Evolutionary conservation across 2,888 invertebrate species (phyloP).

Genomic region (Cybosia mesomella): DNA sequence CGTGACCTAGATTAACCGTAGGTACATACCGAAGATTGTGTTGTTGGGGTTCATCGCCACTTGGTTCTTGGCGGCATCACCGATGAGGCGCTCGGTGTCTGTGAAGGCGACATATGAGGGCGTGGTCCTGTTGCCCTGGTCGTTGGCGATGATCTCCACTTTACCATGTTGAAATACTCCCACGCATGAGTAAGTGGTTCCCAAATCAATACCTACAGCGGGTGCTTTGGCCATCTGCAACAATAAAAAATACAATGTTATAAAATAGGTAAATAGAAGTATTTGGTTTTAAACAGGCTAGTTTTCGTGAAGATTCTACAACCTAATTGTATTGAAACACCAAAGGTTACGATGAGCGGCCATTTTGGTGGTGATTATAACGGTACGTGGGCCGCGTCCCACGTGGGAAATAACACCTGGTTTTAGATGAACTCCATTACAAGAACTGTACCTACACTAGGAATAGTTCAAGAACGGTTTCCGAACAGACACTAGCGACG

Average conservation of each 20-base stretch:
- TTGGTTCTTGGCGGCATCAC: conserved; percentile 94
- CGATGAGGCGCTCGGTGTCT: conserved; percentile 93
- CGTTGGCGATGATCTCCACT: conserved; percentile 96
- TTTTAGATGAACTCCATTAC: background rate
- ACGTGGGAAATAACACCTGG: conserved; percentile 25
- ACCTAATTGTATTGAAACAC: background rate
- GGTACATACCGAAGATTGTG: conserved; percentile 92
- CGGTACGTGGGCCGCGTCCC: conserved; percentile 27
- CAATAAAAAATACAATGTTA: conserved; percentile 42
- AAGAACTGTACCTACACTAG: background rate
- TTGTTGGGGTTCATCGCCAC: conserved; percentile 96
- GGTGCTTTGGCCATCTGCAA: conserved; percentile 91
- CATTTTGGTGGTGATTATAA: conserved; percentile 41
- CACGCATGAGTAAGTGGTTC: conserved; percentile 98
- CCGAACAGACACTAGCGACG: background rate
- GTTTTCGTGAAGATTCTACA: conserved; percentile 2
- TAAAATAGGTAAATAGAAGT: background rate
- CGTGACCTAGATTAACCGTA: background rate
- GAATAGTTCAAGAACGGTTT: background rate
- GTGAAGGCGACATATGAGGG: conserved; percentile 95
- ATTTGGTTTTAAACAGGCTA: conserved; percentile 21
- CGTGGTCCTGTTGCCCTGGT: conserved; percentile 96
- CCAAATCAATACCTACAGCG: conserved; percentile 98
- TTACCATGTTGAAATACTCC: conserved; percentile 97
- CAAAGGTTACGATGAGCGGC: conserved; percentile 44